These are phyloP conservation scores for Zaprionus lineosus DNA, from an alignment of 2,888 invertebrate species.

Conservation along the genomic window DNA sequence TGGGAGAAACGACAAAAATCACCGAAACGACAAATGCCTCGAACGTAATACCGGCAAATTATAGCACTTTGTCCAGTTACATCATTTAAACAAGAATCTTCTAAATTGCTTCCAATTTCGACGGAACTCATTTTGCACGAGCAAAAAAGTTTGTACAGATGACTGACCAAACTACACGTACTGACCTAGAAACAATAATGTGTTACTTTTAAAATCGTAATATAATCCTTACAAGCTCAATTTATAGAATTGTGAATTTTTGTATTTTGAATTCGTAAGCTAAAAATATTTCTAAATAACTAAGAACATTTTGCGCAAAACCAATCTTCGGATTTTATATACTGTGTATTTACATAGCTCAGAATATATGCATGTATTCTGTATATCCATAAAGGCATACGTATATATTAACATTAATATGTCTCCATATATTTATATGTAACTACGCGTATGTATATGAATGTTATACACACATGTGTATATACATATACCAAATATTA, in stretches of 20 bases:
- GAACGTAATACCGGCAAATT: conserved; percentile 79
- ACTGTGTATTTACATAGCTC: too few relatives aligned
- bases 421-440: too few relatives aligned
- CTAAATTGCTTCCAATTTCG: conserved; percentile 40
- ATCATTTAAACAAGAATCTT: conserved; percentile 45
- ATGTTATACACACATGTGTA: too few relatives aligned
- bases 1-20: conserved; percentile 81
- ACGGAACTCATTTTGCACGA: conserved; percentile 74
- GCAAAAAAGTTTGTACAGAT: conserved; percentile 53
- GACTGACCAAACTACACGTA: conserved; percentile 48
- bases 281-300: too few relatives aligned
- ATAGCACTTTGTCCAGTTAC: conserved; percentile 66
- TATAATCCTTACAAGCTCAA: conserved; percentile 47
- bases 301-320: conserved; percentile 47
- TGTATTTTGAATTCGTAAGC: too few relatives aligned
- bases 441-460: too few relatives aligned
- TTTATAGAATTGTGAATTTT: too few relatives aligned
- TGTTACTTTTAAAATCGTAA: conserved; percentile 18
- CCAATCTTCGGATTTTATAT: conserved; percentile 9
- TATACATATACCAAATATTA: too few relatives aligned
- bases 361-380: not conserved
- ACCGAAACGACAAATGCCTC: conserved; percentile 82
- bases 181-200: conserved; percentile 38
- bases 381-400: not conserved
- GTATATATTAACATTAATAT: too few relatives aligned